Evolutionary conservation across 2,797 vertebrate genomes (phyloP), one percentile per base, ranked within the genome.

Genomic region (Aotus griseimembra): DNA sequence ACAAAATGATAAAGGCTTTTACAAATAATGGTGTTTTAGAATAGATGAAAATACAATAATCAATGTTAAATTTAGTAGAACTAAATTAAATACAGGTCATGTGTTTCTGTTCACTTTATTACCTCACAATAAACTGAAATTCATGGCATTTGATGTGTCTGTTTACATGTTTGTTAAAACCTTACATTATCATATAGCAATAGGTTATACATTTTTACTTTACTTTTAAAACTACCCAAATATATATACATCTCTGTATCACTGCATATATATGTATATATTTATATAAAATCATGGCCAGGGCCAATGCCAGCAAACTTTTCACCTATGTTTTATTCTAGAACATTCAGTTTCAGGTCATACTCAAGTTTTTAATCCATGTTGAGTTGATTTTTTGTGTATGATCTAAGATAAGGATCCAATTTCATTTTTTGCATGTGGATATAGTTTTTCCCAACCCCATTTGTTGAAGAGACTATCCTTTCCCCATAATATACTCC

Each of bases 71-170:
- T 95, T 52, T 92, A 79, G 41, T 57, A 75, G 20, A 79, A 88
- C 1, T 88, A 73, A 57, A 72, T 91, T 96, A 93, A 90, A 96
- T 28, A 33, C 52, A 93, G 22, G 58, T 83, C 26, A 96, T 90
- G 1, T 28, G 14, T 5, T 79, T 58, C 33, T 92, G 20, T 58
- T 22, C 52, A 70, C 30, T 81, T 79, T 30, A 75, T 50, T 39
- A 90, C 50, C 8, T 44, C 39, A 36, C n/a, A 9, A 72, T 36
- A 92, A 85, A 82, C 24, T 75, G 30, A 84, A 96, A 92, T 61
- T 55, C 36, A 67, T n/a, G 22, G 36, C 44, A 88, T 76, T 61
- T 91, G 8, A 84, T 72, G 41, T 2, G 15, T 28, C 41, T 4
- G 57, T 85, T 93, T 67, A 52, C 8, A 70, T 50, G 0, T 39